Evolutionary conservation across 2,797 vertebrate species (phyloP), one percentile per base, ranked within the genome.

Genomic region (Leptodactylus fallax): DNA sequence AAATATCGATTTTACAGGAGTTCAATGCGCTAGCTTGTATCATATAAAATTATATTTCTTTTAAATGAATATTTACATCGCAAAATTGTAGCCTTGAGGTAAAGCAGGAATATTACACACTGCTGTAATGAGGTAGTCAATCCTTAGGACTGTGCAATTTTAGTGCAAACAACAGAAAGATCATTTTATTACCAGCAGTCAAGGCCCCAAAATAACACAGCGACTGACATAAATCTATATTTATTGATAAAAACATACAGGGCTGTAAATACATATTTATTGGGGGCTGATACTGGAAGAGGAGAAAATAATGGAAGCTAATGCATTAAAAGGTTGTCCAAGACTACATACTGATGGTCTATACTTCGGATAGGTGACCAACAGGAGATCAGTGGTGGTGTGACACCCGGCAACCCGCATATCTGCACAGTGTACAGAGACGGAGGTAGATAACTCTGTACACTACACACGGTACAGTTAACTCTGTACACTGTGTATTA

Each of bases 61-160:
- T 76, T 58, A 79, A 87, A 78, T 83, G 60, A 76, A 82, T 87
- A 84, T 87, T 87, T 87, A 87, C 81, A 83, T 83, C 23, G 25
- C 67, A 21, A 47, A 83, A 27, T 61, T 83, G 51, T 81, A 67
- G 60, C 81, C 87, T 55, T 49, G 21, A 79, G 72, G 61, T 87
- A 61, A 79, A 58, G 56, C 47, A 47, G 27, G 71, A 45, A 83
- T 79, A 61, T 83, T 69, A 78, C 53, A 27, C 61, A 27, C 19
- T 83, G 23, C 60, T 36, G 36, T 25, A 82, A 77, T 83, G 51
- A 78, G 80, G 45, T 49, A 65, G 7, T 78, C 81, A 58, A 63
- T 55, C 51, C 69, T 78, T 3, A 19, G 71, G 45, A 87, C 80
- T 78, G 25, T 76, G 71, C 81, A 27, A 47, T 45, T 63, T 87